Percentiles rank a stretch among this genome's conserved stretches.
phyloP scores from a whole-genome alignment of 2,797 vertebrate species.

The Carapus acus region DNA sequence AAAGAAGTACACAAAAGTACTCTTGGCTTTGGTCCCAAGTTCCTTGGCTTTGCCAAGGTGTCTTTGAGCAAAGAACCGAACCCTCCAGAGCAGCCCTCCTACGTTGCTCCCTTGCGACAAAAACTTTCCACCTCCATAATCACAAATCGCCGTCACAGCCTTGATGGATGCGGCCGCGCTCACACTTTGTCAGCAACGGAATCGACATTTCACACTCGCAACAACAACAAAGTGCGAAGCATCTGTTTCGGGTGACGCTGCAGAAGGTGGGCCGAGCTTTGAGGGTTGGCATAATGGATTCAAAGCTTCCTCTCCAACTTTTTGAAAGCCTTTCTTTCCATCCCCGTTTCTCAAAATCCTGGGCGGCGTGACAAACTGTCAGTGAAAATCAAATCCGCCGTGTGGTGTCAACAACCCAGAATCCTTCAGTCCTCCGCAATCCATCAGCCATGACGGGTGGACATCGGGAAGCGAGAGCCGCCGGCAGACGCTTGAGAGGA shows the following conservation, averaged over 20 bases:
- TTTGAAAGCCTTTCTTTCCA: slow-evolving; percentile 19
- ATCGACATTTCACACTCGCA: neutral
- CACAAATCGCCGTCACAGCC: too few species aligned
- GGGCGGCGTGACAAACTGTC: slow-evolving; percentile 55
- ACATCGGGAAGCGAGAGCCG: slow-evolving; percentile 51
- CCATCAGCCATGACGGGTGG: slow-evolving; percentile 53
- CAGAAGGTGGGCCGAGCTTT: too few species aligned
- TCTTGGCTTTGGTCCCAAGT: too few species aligned
- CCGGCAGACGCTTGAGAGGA: slow-evolving; percentile 50
- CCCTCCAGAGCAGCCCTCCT: too few species aligned
- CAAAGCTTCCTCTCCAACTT: slow-evolving; percentile 18
- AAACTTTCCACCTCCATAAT: too few species aligned
- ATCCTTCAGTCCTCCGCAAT: slow-evolving; percentile 49
- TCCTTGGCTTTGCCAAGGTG: too few species aligned
- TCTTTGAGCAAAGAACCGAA: too few species aligned
- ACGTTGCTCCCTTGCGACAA: too few species aligned
- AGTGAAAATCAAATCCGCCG: slow-evolving; percentile 56
- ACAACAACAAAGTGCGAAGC: too few species aligned
- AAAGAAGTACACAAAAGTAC: too few species aligned
- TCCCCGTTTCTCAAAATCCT: slow-evolving; percentile 11
- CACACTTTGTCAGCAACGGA: neutral
- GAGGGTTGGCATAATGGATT: neutral
- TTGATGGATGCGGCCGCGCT: too few species aligned
- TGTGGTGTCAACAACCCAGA: slow-evolving; percentile 56
- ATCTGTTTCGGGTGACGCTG: too few species aligned